phyloP scores from a whole-genome alignment of 2,888 invertebrate genomes.

The Siphonodentalium dalli region DNA sequence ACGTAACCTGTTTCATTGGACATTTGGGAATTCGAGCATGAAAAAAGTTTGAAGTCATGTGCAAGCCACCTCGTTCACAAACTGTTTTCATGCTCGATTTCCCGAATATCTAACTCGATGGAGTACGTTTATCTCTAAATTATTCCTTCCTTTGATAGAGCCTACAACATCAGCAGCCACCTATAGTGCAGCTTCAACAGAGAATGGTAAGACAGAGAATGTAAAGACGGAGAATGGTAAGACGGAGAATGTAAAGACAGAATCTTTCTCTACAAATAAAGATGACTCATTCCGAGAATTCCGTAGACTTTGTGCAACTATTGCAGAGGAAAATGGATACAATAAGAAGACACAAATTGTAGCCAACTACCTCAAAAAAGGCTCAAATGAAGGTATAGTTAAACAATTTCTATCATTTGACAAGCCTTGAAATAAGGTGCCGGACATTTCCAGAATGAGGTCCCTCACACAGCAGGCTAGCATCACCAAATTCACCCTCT shows the following conservation, averaged over 20 bases:
- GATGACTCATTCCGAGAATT: slow-evolving; percentile 76
- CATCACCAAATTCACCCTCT: no score
- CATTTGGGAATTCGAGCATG: no score
- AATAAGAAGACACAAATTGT: slow-evolving; percentile 77
- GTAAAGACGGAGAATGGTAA: neutral
- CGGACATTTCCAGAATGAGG: no score
- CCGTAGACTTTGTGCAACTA: slow-evolving; percentile 77
- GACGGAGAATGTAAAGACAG: neutral
- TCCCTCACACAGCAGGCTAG: no score
- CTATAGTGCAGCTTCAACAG: neutral
- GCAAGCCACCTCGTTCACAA: no score
- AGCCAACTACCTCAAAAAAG: slow-evolving; percentile 50
- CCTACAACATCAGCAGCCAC: neutral
- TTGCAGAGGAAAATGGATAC: slow-evolving; percentile 81
- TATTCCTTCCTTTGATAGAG: neutral
- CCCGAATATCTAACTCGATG: no score
- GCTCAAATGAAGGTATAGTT: slow-evolving; percentile 50
- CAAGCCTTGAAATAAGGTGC: no score
- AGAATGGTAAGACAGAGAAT: neutral
- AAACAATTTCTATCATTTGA: no score
- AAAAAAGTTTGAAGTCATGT: neutral
- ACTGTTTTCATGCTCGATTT: no score
- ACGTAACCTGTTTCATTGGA: no score
- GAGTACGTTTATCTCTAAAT: no score
- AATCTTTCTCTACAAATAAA: slow-evolving; percentile 34